Evolutionary conservation across 1,140 invertebrate species (phyloP), one percentile per base, ranked within the genome.

Genomic region (Caerostris extrusa): DNA sequence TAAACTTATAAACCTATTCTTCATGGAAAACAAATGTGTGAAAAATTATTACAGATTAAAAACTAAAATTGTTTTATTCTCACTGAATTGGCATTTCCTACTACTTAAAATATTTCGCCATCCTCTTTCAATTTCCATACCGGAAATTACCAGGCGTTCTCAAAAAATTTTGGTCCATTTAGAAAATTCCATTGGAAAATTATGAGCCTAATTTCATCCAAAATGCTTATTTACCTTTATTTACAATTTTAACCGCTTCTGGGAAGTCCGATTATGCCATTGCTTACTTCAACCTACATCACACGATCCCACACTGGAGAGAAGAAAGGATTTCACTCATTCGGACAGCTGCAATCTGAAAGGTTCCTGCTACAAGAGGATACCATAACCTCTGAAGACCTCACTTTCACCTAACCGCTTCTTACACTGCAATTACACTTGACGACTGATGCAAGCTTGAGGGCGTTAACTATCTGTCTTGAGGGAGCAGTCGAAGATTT

Each of bases 391-490:
- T 60, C n/a, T 50, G 5, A 5, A 64, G 19, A 14, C 60, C 86
- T 67, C 61, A 14, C 61, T 67, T 88, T 64, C 61, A 67, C 60
- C 17, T 12, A 67, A 88, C 19, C 86, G 17, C 53, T 86, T 86
- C 53, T 57, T 12, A 19, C 86, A n/a, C 58, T 67, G 86, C 86
- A 88, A 88, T 88, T 88, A 88, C 60, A 64, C 12, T 53, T 7
- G 34, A 17, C 86, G 50, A 88, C 19, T 88, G 57, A 57, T 34
- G 56, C 82, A 85, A 85, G 57, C 56, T 64, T 55, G 86, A 64
- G 34, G 58, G 86, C 86, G 86, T 88, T 67, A 88, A 64, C 86
- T 88, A 67, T 67, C 53, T 67, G 86, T 88, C 50, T 50, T 10
- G 60, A 67, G 34, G 17, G 61, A 67, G 17, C 50, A 55, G 58